These are phyloP conservation scores for Muscidifurax raptorellus DNA, from an alignment of 1,140 invertebrate species.

Conservation along the genomic window DNA sequence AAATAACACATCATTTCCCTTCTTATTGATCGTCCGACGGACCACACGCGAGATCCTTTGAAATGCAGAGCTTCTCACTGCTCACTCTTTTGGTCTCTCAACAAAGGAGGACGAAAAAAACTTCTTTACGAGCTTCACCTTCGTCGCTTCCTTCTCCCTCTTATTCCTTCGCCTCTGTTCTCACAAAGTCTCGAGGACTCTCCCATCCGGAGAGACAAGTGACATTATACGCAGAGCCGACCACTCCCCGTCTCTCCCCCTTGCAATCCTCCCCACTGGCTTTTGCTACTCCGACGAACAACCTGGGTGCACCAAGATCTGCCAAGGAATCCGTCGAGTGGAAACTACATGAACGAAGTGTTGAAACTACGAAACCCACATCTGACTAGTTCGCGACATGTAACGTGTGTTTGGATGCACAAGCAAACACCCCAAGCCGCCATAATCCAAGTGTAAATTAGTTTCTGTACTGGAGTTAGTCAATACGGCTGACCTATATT, in stretches of 20 bases:
- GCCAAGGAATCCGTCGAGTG: not conserved
- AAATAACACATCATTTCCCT: not conserved
- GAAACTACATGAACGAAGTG: not conserved
- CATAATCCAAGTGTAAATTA: not conserved
- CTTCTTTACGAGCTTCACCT: not conserved
- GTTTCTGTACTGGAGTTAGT: not conserved
- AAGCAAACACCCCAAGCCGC: not conserved
- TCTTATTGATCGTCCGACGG: not conserved
- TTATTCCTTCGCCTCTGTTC: not conserved
- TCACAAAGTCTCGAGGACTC: not conserved
- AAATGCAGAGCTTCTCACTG: not conserved
- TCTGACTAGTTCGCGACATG: not conserved
- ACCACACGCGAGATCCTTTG: not conserved
- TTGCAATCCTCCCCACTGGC: not conserved
- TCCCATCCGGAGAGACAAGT: not conserved
- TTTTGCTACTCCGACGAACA: not conserved
- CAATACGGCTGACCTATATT: not conserved
- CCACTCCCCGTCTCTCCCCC: not conserved
- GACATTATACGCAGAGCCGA: not conserved
- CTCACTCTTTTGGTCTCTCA: not conserved
- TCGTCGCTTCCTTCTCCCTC: not conserved
- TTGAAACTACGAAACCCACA: not conserved
- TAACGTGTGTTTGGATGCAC: not conserved
- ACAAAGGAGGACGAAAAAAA: constrained; percentile 10
- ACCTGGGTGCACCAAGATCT: not conserved